Evolutionary conservation across 1,140 invertebrate genomes (phyloP).

Genomic region (Leptinotarsa lineolata): DNA sequence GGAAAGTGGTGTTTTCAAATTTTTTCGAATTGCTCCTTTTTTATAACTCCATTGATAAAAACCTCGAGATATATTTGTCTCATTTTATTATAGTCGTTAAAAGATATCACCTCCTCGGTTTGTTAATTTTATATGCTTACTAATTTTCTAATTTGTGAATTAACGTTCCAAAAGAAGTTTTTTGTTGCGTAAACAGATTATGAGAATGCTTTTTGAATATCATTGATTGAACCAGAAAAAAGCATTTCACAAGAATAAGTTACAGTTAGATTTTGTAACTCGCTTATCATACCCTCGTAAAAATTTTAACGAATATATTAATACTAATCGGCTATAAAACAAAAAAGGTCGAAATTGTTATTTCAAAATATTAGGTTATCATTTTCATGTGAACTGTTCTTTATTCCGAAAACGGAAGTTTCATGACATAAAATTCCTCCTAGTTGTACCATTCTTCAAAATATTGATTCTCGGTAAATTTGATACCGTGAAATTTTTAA

Average conservation of each 20-base stretch:
- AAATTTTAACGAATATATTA: not conserved
- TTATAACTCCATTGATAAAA: constrained; percentile 42
- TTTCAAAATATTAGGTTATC: not conserved
- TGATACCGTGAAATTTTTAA: too few relatives aligned
- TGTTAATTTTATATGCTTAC: constrained; percentile 38
- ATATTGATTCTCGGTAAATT: too few relatives aligned
- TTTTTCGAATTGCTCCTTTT: constrained; percentile 42
- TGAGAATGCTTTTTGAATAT: not conserved
- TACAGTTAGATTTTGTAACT: constrained; percentile 5
- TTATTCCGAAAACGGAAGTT: too few relatives aligned
- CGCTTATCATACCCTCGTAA: not conserved
- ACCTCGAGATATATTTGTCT: constrained; percentile 39
- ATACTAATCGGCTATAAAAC: not conserved
- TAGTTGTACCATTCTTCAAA: too few relatives aligned
- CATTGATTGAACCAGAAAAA: not conserved
- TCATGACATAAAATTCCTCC: too few relatives aligned
- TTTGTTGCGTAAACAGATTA: constrained; percentile 29
- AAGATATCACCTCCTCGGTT: constrained; percentile 30
- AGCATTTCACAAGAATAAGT: constrained; percentile 1
- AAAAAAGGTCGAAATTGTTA: not conserved
- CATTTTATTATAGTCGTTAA: constrained; percentile 35
- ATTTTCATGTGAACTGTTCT: not conserved
- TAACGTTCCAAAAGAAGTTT: constrained; percentile 31
- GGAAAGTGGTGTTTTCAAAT: constrained; percentile 49
- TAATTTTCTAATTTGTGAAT: constrained; percentile 48